Conservation (phyloP, 1,140 invertebrate species). For the Scaptodrosophila lebanonensis region DNA sequence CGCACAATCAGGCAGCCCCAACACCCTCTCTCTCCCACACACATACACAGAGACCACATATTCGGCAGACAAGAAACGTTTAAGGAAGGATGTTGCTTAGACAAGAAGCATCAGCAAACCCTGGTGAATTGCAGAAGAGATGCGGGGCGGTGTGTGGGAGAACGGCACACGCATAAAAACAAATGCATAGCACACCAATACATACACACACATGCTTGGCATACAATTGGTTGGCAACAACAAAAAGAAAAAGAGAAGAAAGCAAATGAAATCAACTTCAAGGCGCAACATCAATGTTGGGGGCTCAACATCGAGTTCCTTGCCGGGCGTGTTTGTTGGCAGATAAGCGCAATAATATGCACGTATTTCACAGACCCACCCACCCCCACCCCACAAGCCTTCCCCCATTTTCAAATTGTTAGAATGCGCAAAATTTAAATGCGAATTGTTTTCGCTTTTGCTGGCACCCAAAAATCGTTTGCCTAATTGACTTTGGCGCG, state of each 20-base stretch:
- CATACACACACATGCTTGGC: conserved; percentile 14
- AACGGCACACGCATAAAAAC: conserved; percentile 54
- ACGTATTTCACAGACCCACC: conserved; percentile 57
- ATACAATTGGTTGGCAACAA: conserved; percentile 18
- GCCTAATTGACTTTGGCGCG: conserved; percentile 64
- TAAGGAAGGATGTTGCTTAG: conserved; percentile 72
- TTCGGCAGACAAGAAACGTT: conserved; percentile 69
- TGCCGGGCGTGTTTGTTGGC: conserved; percentile 64
- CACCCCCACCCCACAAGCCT: not conserved
- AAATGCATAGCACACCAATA: conserved; percentile 50
- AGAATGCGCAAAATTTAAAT: conserved; percentile 72
- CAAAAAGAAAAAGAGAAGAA: conserved; percentile 25
- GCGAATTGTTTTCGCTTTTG: conserved; percentile 71
- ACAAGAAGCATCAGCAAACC: conserved; percentile 5
- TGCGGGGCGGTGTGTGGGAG: conserved; percentile 11
- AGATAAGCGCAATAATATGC: conserved; percentile 74
- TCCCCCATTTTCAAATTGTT: conserved; percentile 34
- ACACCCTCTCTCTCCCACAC: not conserved
- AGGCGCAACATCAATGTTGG: conserved; percentile 20
- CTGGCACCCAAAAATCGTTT: conserved; percentile 44
- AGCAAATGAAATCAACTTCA: conserved; percentile 53
- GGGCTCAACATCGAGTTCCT: conserved; percentile 38
- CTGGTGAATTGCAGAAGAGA: too few species aligned
- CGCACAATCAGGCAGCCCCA: not conserved
- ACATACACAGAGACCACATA: conserved; percentile 13